phyloP scores from a whole-genome alignment of 2,113 vertebrate species.

The Arenaria interpres region DNA sequence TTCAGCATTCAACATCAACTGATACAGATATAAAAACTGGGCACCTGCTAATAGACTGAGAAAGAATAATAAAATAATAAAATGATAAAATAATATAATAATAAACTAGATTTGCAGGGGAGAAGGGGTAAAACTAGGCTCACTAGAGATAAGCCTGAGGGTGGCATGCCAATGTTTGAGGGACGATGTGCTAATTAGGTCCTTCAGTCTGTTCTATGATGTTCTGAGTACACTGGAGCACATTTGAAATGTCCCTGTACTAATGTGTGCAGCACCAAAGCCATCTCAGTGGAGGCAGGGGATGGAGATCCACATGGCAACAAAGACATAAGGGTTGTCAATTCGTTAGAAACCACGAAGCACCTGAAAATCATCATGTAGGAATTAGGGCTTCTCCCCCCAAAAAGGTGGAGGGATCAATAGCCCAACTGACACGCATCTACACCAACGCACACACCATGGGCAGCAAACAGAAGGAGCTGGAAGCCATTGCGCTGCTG shows the following conservation, averaged over 20 bases:
- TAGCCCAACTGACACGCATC: neutral
- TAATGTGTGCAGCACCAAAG: too few species aligned
- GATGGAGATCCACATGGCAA: neutral
- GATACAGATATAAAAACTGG: neutral
- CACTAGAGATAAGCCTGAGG: neutral
- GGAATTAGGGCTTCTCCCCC: neutral
- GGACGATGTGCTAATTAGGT: too few species aligned
- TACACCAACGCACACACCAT: rapidly evolving
- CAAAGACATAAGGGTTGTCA: neutral
- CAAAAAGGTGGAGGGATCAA: neutral
- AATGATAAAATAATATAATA: neutral
- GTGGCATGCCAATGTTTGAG: neutral
- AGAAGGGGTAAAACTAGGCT: neutral
- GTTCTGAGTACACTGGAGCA: too few species aligned
- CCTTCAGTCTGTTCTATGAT: neutral
- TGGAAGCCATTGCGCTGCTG: neutral
- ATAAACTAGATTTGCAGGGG: neutral
- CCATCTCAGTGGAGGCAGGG: neutral
- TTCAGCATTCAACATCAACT: neutral
- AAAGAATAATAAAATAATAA: neutral
- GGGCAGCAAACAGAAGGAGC: neutral
- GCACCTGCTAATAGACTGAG: neutral
- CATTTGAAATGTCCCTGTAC: neutral
- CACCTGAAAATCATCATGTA: neutral
- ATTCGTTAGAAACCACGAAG: neutral